Percentiles rank a stretch among this genome's conserved stretches.
phyloP scores from a whole-genome alignment of 1,140 invertebrate species.

The Zaprionus camerounensis region DNA sequence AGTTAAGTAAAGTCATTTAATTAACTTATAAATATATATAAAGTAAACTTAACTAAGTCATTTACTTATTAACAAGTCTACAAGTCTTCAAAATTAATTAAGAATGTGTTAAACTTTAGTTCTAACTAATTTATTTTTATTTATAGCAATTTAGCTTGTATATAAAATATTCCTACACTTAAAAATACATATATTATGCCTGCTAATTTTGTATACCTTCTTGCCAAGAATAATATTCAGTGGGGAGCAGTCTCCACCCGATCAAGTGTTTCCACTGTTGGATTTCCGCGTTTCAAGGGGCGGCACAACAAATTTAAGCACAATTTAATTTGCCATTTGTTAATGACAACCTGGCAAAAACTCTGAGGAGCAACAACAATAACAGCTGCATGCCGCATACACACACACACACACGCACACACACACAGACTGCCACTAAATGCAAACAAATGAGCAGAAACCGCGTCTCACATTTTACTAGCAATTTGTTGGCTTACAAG shows the following conservation, averaged over 20 bases:
- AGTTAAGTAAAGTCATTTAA: too few relatives aligned
- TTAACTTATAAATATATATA: neutral
- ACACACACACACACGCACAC: constrained; percentile 27
- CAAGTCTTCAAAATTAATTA: neutral
- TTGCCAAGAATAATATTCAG: neutral
- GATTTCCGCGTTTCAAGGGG: neutral
- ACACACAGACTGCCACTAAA: constrained; percentile 34
- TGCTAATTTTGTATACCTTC: neutral
- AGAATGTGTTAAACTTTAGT: too few relatives aligned
- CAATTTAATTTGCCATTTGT: constrained; percentile 79
- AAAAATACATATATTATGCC: neutral
- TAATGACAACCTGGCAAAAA: constrained; percentile 65
- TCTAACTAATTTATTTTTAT: too few relatives aligned
- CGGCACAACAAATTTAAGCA: constrained; percentile 57
- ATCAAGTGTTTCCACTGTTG: constrained; percentile 3
- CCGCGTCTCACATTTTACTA: constrained; percentile 45
- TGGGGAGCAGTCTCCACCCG: neutral
- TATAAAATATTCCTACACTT: neutral
- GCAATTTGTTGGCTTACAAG: constrained; percentile 4
- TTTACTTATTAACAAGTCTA: neutral
- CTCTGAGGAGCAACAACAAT: constrained; percentile 31
- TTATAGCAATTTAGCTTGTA: neutral
- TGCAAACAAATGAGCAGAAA: constrained; percentile 47
- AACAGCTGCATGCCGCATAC: neutral
- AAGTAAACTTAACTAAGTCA: neutral